These are phyloP conservation scores for Lymantria dispar DNA, from an alignment of 2,888 invertebrate genomes.

Conservation along the genomic window DNA sequence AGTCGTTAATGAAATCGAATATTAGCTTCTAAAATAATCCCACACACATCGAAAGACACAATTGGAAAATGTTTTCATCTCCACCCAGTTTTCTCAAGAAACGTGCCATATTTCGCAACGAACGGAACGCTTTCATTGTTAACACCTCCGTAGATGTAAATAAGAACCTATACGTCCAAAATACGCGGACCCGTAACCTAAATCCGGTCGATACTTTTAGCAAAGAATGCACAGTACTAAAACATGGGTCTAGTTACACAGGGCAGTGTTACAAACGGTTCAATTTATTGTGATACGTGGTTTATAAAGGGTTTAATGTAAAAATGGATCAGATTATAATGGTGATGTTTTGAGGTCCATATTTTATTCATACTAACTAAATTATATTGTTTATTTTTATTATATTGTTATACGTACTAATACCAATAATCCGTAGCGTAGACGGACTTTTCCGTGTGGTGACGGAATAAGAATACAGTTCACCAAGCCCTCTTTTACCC, in stretches of 20 bases:
- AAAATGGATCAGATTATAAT: slow-evolving; percentile 22
- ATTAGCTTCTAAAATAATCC: no score
- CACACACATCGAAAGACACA: slow-evolving; percentile 1
- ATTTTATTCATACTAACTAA: slow-evolving; percentile 75
- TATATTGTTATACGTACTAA: neutral
- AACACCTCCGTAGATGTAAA: slow-evolving; percentile 60
- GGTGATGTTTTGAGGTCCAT: slow-evolving; percentile 58
- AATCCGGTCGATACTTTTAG: slow-evolving; percentile 10
- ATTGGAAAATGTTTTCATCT: slow-evolving; percentile 32
- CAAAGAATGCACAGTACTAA: neutral
- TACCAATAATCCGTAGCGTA: no score
- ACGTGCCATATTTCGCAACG: slow-evolving; percentile 71
- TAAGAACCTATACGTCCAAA: slow-evolving; percentile 46
- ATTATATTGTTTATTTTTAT: slow-evolving; percentile 47
- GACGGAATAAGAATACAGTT: no score
- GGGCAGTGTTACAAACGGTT: slow-evolving; percentile 7
- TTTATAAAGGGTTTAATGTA: slow-evolving; percentile 7
- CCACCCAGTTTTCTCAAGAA: slow-evolving; percentile 58
- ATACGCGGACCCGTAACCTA: slow-evolving; percentile 25
- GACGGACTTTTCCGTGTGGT: no score
- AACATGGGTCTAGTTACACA: slow-evolving; percentile 9
- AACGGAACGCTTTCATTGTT: slow-evolving; percentile 64
- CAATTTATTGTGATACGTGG: slow-evolving; percentile 21
- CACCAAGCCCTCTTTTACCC: no score
- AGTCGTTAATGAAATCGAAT: no score